Base-by-base conservation (phyloP, 2,888 invertebrate genomes). In the Gortyna flavago region DNA sequence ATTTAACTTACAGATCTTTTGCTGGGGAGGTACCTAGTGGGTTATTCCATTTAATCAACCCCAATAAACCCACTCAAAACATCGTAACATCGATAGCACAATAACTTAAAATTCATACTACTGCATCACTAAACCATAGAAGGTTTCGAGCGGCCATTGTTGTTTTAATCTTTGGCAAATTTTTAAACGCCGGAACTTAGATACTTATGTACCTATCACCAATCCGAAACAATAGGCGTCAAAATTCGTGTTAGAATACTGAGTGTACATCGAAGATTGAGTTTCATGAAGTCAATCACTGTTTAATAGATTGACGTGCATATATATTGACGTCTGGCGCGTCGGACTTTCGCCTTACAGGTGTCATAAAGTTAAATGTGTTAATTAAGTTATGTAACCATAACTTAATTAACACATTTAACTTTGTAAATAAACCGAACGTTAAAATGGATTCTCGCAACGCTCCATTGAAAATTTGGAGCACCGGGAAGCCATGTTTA, bases 381-480 rank as follows among this genome's bases (percentile, higher is more conserved):
- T n/a, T n/a, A n/a, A n/a, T n/a, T n/a, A n/a, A n/a, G n/a, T n/a
- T n/a, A n/a, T n/a, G n/a, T 66, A 83, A 44, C 83, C 66, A 51
- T 83, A 79, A 79, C 25, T 83, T 77, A 79, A 79, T 79, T 77
- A 83, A 66, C 41, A 77, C 51, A 35, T 83, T 75, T n/a, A 44
- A 76, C 76, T 76, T 81, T 57, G 41, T 48, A 59, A 48, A 65
- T 65, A 65, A 65, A 82, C 65, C 25, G 18, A 41, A 66, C 41
- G 59, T 76, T 80, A 51, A 76, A 82, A 82, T 18, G 41, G 64
- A 51, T 57, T 64, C 79, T 59, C 57, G 32, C 57, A 75, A 65
- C 57, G 75, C 65, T 7, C 11, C 59, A 66, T 59, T 82, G 77
- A 59, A 76, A 82, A 82, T 79, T 82, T 77, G 65, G 59, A 51